Conservation (phyloP, 2,888 invertebrate genomes). For the Diarsia rubi region DNA sequence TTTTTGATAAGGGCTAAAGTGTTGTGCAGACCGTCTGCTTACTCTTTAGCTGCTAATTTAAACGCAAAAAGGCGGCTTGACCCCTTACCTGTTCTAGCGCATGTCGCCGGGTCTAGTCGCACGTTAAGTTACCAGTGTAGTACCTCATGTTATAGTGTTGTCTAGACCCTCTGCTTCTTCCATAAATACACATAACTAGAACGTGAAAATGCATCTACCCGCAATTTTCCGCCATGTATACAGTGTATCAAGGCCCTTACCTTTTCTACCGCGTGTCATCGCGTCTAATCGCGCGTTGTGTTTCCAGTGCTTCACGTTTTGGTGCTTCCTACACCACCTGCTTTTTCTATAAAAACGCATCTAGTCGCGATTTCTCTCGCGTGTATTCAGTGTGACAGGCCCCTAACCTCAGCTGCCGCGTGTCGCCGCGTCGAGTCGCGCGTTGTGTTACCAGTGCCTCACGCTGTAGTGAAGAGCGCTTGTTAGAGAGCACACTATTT, state of each 20-base stretch:
- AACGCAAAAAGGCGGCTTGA: no score
- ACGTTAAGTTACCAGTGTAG: background rate
- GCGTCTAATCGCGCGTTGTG: background rate
- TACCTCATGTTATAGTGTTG: background rate
- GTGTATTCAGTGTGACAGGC: no score
- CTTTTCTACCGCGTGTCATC: background rate
- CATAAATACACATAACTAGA: background rate
- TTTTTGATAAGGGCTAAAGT: background rate
- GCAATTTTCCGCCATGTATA: background rate
- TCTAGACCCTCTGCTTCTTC: background rate
- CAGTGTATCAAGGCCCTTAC: background rate
- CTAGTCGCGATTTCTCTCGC: background rate
- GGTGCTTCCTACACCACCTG: no score
- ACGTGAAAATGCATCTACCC: background rate
- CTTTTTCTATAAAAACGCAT: background rate
- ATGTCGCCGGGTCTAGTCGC: background rate
- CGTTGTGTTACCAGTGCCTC: conserved; percentile 37
- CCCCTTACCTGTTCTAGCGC: no score
- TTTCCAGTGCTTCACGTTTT: background rate
- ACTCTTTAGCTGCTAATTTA: no score
- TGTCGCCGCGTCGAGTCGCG: conserved; percentile 3
- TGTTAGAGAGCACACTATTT: conserved; percentile 74
- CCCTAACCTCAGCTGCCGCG: background rate
- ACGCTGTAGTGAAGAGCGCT: conserved; percentile 62
- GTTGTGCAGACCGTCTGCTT: no score